Percentiles rank a stretch among this genome's conserved stretches.
phyloP scores from a whole-genome alignment of 2,113 vertebrate species.

The Aleadryas rufinucha region DNA sequence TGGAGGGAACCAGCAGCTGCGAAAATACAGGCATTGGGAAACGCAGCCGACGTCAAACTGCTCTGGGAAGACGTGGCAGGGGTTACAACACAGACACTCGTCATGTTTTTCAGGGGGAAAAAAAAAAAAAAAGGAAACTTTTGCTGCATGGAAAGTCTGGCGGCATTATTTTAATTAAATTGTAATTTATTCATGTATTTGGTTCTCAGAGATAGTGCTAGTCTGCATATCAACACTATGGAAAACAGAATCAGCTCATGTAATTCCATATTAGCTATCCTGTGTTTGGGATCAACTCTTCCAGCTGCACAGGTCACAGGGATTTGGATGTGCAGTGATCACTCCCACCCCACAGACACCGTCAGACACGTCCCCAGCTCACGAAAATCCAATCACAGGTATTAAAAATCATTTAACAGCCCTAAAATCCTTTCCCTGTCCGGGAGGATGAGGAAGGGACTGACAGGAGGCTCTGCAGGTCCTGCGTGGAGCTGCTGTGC shows the following conservation, averaged over 20 bases:
- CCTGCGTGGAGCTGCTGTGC: background rate
- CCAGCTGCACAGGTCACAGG: background rate
- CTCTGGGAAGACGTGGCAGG: background rate
- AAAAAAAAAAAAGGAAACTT: fast-evolving
- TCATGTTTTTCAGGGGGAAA: fast-evolving
- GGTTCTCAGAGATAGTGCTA: fast-evolving
- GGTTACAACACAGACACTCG: background rate
- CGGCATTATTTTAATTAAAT: background rate
- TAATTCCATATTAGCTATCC: background rate
- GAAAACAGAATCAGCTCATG: background rate
- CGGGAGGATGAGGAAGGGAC: background rate
- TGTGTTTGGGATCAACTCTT: background rate
- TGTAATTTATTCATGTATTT: background rate
- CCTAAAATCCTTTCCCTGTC: background rate
- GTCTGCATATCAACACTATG: fast-evolving
- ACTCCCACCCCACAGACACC: background rate
- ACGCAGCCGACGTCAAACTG: background rate
- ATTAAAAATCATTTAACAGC: background rate
- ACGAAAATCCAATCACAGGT: fast-evolving
- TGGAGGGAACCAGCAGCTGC: background rate
- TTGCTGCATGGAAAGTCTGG: too few relatives aligned
- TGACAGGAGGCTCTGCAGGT: background rate
- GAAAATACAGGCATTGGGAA: conserved; percentile 1
- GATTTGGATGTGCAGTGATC: background rate
- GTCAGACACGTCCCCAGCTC: background rate